phyloP scores from a whole-genome alignment of 2,113 vertebrate species.

The Heloderma charlesbogerti region DNA sequence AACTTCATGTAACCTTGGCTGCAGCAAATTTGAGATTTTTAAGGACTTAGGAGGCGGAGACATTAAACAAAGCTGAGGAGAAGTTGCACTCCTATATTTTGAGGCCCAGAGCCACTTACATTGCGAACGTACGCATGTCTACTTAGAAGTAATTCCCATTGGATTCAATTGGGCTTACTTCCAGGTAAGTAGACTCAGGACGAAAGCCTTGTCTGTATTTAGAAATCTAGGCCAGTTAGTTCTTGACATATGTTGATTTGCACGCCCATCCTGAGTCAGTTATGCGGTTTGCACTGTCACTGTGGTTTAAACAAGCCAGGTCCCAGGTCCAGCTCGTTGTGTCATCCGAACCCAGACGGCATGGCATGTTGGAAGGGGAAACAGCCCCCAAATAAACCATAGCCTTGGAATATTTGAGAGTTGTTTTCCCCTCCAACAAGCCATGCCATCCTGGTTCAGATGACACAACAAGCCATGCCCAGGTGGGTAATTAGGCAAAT shows the following conservation, averaged over 20 bases:
- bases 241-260: constrained; percentile 1
- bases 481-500: no score
- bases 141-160: background rate
- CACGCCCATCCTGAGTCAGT: constrained; percentile 9
- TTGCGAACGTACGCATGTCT: background rate
- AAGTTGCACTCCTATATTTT: background rate
- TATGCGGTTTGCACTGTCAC: no score
- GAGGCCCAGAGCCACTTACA: background rate
- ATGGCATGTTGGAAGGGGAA: no score
- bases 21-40: background rate
- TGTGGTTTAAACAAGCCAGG: no score
- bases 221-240: background rate
- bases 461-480: no score
- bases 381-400: no score
- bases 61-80: background rate
- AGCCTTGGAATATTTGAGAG: no score
- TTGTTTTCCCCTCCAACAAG: no score
- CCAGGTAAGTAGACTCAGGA: background rate
- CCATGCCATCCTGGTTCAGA: no score
- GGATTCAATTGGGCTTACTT: background rate
- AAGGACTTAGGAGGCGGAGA: background rate
- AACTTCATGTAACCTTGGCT: background rate
- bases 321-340: no score
- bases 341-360: no score
- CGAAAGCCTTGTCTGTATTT: background rate